A percentile compares a stretch with the other conserved stretches of the same genome.
phyloP scores from a whole-genome alignment of 2,888 invertebrate species.

The Gisinianus flammeolus region DNA sequence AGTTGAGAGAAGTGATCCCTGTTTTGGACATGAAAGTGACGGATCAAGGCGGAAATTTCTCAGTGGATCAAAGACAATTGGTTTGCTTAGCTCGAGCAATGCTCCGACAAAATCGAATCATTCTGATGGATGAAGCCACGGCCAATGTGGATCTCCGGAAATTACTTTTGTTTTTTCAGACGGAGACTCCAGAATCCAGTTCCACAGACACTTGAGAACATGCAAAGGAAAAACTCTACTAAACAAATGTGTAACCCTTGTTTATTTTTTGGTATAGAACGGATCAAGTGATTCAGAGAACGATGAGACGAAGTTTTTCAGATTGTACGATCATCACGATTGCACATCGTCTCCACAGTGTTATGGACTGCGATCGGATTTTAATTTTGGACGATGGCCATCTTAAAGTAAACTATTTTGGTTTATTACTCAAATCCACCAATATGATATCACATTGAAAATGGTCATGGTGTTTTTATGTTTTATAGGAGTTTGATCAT shows the following conservation, averaged over 20 bases:
- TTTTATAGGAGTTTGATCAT: slow-evolving; percentile 77
- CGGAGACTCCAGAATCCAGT: too few relatives aligned
- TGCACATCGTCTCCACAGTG: slow-evolving; percentile 84
- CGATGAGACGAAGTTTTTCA: slow-evolving; percentile 78
- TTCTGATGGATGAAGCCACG: too few relatives aligned
- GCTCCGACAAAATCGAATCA: slow-evolving; percentile 48
- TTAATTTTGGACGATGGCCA: slow-evolving; percentile 84
- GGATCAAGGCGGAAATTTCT: slow-evolving; percentile 52
- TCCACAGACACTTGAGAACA: too few relatives aligned
- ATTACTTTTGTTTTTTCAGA: too few relatives aligned
- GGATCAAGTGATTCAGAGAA: slow-evolving; percentile 81
- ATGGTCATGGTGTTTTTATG: background rate
- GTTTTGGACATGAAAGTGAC: slow-evolving; percentile 46
- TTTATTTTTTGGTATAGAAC: slow-evolving; percentile 63
- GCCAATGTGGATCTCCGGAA: too few relatives aligned
- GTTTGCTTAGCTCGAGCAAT: slow-evolving; percentile 54
- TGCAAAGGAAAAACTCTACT: too few relatives aligned
- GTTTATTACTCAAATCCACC: too few relatives aligned
- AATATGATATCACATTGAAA: background rate
- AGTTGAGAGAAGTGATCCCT: slow-evolving; percentile 44
- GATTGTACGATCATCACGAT: slow-evolving; percentile 88
- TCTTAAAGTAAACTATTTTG: slow-evolving; percentile 67
- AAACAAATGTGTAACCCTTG: too few relatives aligned
- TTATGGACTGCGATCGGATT: too few relatives aligned
- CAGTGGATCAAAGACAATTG: slow-evolving; percentile 52